Percentiles rank a stretch among this genome's conserved stretches.
Evolutionary conservation across 2,113 vertebrate species (phyloP).

Genomic region (Embiotoca jacksoni): DNA sequence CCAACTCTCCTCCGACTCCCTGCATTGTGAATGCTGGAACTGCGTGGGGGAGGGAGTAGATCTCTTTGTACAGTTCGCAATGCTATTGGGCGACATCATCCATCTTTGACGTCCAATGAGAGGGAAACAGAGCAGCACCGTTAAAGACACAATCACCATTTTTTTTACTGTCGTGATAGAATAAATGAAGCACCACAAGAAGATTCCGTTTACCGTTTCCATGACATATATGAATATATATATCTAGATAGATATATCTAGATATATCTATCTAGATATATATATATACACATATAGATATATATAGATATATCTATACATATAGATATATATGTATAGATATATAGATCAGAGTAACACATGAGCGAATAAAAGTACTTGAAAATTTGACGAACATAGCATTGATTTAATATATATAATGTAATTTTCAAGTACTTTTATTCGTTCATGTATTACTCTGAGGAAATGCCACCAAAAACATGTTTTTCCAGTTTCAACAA

Average conservation of each 20-base stretch:
- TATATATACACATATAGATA: background rate
- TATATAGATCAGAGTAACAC: no score
- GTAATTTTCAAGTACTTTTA: no score
- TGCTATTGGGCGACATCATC: conserved; percentile 73
- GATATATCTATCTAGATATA: no score
- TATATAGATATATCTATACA: fast-evolving
- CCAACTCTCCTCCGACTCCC: conserved; percentile 12
- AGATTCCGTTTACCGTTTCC: background rate
- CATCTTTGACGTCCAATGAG: conserved; percentile 54
- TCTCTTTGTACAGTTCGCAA: conserved; percentile 73
- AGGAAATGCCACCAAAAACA: background rate
- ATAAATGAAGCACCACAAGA: background rate
- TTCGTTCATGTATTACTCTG: no score
- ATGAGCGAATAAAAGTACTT: no score
- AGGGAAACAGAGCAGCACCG: background rate
- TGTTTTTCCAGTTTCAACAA: background rate
- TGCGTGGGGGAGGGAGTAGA: conserved; percentile 70
- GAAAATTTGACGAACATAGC: no score
- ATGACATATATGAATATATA: background rate
- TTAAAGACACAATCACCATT: conserved; percentile 47
- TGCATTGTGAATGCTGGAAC: conserved; percentile 46
- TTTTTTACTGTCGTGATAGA: background rate
- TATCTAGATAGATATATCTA: no score
- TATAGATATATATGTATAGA: no score
- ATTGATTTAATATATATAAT: no score